A percentile compares a stretch with the other conserved stretches of the same genome.
These are phyloP conservation scores for Hestina assimilis DNA, from an alignment of 1,140 invertebrate genomes.

Conservation along the genomic window DNA sequence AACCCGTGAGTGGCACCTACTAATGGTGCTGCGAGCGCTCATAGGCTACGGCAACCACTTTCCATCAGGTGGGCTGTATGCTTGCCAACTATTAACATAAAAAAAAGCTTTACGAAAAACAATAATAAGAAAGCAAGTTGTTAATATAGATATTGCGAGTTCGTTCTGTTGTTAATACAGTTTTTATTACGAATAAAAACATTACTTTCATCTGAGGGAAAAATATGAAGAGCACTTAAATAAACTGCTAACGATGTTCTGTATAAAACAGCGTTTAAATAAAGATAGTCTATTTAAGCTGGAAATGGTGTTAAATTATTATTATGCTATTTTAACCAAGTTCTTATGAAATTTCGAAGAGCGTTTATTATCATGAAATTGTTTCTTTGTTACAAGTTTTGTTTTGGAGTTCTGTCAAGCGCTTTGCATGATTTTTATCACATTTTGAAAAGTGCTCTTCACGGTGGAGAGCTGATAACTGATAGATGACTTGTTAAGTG, in stretches of 20 bases:
- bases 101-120: too few species aligned
- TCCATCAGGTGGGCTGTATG: too few species aligned
- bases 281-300: background rate
- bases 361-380: background rate
- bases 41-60: too few species aligned
- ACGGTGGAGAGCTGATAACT: background rate
- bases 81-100: too few species aligned
- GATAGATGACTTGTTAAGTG: too few species aligned
- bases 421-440: background rate
- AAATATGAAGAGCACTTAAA: background rate
- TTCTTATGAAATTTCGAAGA: background rate
- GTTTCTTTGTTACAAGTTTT: background rate
- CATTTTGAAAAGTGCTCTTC: background rate
- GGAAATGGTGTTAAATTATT: background rate
- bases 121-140: too few species aligned
- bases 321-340: background rate
- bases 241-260: background rate
- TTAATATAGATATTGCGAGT: too few species aligned
- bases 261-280: background rate
- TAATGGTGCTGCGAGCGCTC: too few species aligned
- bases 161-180: too few species aligned
- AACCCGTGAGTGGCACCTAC: too few species aligned
- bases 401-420: background rate
- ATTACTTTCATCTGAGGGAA: background rate
- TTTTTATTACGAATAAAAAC: background rate